Evolutionary conservation across 2,888 invertebrate genomes (phyloP).

Genomic region (Mystacides longicornis): DNA sequence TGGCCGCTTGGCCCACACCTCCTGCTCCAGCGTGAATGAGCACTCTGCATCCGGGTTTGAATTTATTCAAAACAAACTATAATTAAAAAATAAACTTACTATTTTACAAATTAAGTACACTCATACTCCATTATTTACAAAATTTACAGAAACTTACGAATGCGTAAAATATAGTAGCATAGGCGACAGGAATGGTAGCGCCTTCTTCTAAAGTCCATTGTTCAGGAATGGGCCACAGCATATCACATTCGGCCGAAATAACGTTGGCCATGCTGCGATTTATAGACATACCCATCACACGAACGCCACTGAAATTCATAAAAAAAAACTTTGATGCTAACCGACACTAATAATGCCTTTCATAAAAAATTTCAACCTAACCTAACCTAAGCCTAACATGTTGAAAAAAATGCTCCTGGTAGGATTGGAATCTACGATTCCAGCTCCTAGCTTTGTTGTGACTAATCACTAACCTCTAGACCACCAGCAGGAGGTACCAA

Average conservation of each 20-base stretch:
- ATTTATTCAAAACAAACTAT: constrained; percentile 57
- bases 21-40: constrained; percentile 94
- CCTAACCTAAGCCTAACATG: too few relatives aligned
- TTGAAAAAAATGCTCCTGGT: too few relatives aligned
- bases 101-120: too few relatives aligned
- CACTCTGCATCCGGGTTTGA: constrained; percentile 76
- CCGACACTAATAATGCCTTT: too few relatives aligned
- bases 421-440: too few relatives aligned
- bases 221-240: constrained; percentile 63
- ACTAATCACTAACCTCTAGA: too few relatives aligned
- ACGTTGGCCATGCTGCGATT: constrained; percentile 54
- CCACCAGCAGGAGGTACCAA: too few relatives aligned
- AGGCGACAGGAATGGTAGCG: constrained; percentile 74
- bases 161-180: constrained; percentile 57
- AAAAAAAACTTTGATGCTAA: not conserved
- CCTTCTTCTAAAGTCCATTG: constrained; percentile 68
- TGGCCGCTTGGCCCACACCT: constrained; percentile 96
- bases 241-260: constrained; percentile 48
- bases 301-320: constrained; percentile 45
- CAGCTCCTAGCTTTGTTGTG: too few relatives aligned
- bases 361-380: too few relatives aligned
- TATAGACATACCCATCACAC: constrained; percentile 60
- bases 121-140: too few relatives aligned
- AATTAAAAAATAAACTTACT: too few relatives aligned
- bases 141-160: too few relatives aligned